Base-by-base conservation (phyloP, 92 coral and sea anemone species). In the Epizoanthus illoricatus region DNA sequence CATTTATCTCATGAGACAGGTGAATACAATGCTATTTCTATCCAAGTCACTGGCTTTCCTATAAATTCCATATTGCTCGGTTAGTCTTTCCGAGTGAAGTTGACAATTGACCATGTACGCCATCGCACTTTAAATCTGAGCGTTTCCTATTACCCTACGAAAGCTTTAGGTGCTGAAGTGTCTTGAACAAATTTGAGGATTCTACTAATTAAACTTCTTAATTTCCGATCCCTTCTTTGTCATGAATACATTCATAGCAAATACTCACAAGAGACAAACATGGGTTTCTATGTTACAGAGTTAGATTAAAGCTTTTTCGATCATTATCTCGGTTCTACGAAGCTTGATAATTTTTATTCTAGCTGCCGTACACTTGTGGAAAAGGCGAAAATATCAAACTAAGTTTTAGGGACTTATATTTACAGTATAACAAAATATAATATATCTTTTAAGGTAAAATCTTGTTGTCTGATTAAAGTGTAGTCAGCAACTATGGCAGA, bases 381-480 rank as follows among this genome's bases (percentile, higher is more conserved):
- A 63, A 78, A 62, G 65, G 72, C 71, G 64, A 72, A 21, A 11
- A 59, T 78, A 78, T 61, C 40, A 78, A 78, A 78, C 82, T 78
- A 63, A 78, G 64, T 78, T 76, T 78, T 78, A 20, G 70, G 58
- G 20, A 42, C 69, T 82, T 74, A 79, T 84, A 85, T 88, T 88
- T 84, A 88, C 88, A 84, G 41, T 80, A 83, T 88, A 79, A 81
- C 86, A 88, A 88, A 88, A 88, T 88, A 87, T 71, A 71, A 71
- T 78, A 79, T 88, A 47, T 84, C 85, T 69, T 72, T 52, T 2
- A 84, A 80, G 86, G 73, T 73, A 74, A n/a, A 78, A 18, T 20
- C 79, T 79, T 52, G 79, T 75, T 76, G 69, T 36, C 64, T 67
- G 70, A 43, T 62, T 43, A 12, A 21, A 43, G 24, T 12, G 3